Conservation (phyloP, 2,888 invertebrate genomes). For the Euplagia quadripunctaria region DNA sequence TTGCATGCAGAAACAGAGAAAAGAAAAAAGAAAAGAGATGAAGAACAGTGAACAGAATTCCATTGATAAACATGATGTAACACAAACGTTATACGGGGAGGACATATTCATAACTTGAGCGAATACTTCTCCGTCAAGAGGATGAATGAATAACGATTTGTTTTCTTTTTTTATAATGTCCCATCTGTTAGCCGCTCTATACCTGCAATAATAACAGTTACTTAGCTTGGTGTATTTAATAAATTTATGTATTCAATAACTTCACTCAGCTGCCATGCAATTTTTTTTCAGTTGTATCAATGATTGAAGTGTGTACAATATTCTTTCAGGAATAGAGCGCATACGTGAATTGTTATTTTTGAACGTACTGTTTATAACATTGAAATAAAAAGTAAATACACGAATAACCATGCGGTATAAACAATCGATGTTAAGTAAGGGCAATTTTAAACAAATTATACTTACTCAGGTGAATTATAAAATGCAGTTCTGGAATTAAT, state of each 20-base stretch:
- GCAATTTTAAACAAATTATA: not conserved
- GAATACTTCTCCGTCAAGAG: constrained; percentile 92
- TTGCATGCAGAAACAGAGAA: not conserved
- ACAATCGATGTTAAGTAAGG: no score
- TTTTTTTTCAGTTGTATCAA: not conserved
- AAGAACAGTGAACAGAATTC: not conserved
- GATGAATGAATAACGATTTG: constrained; percentile 88
- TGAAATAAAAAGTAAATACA: not conserved
- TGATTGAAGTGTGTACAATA: not conserved
- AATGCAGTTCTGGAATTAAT: constrained; percentile 89
- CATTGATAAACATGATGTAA: not conserved
- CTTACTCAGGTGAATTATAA: constrained; percentile 87
- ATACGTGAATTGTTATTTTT: no score
- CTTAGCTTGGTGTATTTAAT: not conserved
- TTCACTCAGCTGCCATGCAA: not conserved
- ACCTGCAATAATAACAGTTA: constrained; percentile 67
- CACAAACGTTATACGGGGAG: constrained; percentile 88
- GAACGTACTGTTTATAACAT: not conserved
- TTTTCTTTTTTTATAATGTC: constrained; percentile 73
- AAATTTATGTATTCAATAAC: not conserved
- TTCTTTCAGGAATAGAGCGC: not conserved
- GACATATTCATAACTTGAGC: constrained; percentile 91
- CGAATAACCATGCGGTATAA: no score
- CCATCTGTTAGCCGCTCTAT: constrained; percentile 88
- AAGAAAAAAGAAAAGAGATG: not conserved